Evolutionary conservation across 2,797 vertebrate genomes (phyloP).

Genomic region (Limnodromus scolopaceus): DNA sequence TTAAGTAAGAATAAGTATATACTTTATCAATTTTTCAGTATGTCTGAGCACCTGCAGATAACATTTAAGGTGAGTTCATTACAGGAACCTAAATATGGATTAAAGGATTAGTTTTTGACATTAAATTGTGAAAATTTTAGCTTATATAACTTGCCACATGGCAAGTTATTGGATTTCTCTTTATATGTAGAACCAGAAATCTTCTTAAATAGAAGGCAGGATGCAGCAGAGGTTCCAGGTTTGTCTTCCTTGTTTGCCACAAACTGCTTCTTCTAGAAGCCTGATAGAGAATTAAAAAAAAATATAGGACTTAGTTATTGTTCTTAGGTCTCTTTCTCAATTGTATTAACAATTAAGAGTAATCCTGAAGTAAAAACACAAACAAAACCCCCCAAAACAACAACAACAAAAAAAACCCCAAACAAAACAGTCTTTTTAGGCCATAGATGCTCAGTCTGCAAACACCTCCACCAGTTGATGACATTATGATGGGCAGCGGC

Average conservation of each 20-base stretch:
- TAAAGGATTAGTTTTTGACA: conserved; percentile 37
- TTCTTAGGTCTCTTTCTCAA: neutral
- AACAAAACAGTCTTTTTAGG: neutral
- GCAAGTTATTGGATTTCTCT: neutral
- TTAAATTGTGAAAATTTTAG: neutral
- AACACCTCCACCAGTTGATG: neutral
- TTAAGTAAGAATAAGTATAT: conserved; percentile 31
- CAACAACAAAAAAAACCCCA: neutral
- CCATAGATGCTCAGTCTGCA: neutral
- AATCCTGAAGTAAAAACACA: neutral
- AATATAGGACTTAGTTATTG: neutral
- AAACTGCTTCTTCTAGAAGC: neutral
- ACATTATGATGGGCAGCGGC: neutral
- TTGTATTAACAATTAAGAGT: neutral
- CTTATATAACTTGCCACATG: neutral
- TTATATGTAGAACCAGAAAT: neutral
- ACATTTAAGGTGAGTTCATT: conserved; percentile 17
- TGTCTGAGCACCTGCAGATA: conserved; percentile 31
- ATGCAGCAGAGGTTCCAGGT: neutral
- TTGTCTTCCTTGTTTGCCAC: neutral
- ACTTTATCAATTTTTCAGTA: conserved; percentile 19
- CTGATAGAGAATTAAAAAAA: neutral
- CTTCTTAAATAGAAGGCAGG: neutral
- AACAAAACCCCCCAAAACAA: neutral
- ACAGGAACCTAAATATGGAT: conserved; percentile 27